Conservation (phyloP, 2,888 invertebrate species). For the Acanthoscelides obtectus region DNA sequence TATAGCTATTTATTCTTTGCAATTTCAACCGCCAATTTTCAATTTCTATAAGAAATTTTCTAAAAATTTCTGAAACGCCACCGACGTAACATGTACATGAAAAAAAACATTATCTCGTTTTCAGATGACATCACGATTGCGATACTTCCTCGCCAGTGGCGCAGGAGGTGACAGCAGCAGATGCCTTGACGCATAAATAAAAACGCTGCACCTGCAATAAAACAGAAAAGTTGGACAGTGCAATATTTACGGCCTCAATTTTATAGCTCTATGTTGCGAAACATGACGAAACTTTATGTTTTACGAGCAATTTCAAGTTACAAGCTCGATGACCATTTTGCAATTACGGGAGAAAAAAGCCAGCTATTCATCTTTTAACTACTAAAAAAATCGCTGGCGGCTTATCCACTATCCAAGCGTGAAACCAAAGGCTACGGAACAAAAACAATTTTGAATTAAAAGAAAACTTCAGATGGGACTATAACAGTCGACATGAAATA, state of each 20-base stretch:
- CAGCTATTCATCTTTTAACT: not conserved
- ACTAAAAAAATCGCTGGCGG: not conserved
- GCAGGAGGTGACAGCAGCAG: no score
- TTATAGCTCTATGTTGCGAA: not conserved
- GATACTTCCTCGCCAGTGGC: no score
- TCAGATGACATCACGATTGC: no score
- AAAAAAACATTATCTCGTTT: no score
- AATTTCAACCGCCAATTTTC: no score
- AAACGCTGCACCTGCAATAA: not conserved
- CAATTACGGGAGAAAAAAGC: not conserved
- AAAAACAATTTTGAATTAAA: not conserved
- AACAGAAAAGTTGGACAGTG: not conserved
- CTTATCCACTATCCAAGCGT: not conserved
- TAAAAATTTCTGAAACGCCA: no score
- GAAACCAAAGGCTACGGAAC: not conserved
- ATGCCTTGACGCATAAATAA: not conserved
- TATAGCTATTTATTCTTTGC: no score
- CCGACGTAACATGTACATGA: no score
- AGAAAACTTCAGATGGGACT: no score
- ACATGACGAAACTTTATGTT: not conserved
- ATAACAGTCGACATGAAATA: no score
- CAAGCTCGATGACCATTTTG: not conserved
- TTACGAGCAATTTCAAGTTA: not conserved
- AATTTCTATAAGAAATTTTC: no score
- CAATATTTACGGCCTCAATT: not conserved